phyloP scores from a whole-genome alignment of 1,140 invertebrate species.

The Chrysopa pallens region DNA sequence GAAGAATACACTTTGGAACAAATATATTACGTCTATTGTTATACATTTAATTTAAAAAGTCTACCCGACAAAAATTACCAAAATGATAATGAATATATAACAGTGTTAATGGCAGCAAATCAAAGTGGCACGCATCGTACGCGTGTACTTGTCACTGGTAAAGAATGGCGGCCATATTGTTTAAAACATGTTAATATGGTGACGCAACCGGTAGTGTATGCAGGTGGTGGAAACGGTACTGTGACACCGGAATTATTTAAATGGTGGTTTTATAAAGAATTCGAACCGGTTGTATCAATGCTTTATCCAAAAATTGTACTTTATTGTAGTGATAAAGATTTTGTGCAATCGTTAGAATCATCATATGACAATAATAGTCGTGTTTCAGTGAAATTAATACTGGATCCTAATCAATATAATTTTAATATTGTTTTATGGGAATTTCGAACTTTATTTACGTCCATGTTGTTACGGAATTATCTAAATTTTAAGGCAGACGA shows the following conservation, averaged over 20 bases:
- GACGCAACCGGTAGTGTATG: slow-evolving; percentile 32
- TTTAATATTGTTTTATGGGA: background rate
- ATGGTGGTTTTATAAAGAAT: slow-evolving; percentile 33
- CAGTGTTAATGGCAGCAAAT: slow-evolving; percentile 30
- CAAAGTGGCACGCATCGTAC: slow-evolving; percentile 28
- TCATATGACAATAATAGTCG: background rate
- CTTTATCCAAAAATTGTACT: slow-evolving; percentile 26
- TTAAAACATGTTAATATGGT: slow-evolving; percentile 30
- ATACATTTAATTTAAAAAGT: background rate
- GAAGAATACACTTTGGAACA: background rate
- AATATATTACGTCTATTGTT: background rate
- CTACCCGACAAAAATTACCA: background rate
- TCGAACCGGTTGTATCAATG: slow-evolving; percentile 27
- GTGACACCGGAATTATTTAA: slow-evolving; percentile 28
- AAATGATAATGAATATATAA: slow-evolving; percentile 19
- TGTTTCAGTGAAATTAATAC: slow-evolving; percentile 16
- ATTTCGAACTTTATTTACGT: slow-evolving; percentile 12
- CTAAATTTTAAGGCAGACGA: slow-evolving; percentile 13
- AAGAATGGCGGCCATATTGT: slow-evolving; percentile 28
- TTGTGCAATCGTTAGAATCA: too few species aligned
- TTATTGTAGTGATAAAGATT: slow-evolving; percentile 20
- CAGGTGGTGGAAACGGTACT: slow-evolving; percentile 27
- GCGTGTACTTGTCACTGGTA: slow-evolving; percentile 27
- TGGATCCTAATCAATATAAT: slow-evolving; percentile 16
- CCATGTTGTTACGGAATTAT: slow-evolving; percentile 22